Percentiles rank a stretch among this genome's conserved stretches.
Evolutionary conservation across 2,113 vertebrate species (phyloP).

Genomic region (Sclerurus mexicanus): DNA sequence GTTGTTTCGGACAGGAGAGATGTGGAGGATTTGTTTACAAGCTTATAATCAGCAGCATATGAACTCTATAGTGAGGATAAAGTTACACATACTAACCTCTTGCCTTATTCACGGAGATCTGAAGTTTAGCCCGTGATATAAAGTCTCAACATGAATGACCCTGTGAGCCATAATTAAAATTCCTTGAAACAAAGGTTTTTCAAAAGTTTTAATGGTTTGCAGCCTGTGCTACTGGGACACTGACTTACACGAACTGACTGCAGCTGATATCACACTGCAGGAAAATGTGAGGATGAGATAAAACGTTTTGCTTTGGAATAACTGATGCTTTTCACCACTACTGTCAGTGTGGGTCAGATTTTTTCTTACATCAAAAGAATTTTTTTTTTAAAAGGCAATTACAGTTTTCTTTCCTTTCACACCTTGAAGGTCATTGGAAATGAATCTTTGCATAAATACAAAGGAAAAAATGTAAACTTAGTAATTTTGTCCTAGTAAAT

Average conservation of each 20-base stretch:
- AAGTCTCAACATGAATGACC: slow-evolving; percentile 52
- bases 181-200: slow-evolving; percentile 27
- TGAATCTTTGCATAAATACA: not conserved
- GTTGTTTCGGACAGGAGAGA: not conserved
- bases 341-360: not conserved
- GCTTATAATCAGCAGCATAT: slow-evolving; percentile 61
- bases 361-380: not conserved
- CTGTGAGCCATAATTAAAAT: slow-evolving; percentile 53
- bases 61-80: slow-evolving; percentile 11
- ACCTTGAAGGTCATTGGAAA: not conserved
- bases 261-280: not conserved
- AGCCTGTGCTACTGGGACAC: not conserved
- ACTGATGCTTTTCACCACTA: not conserved
- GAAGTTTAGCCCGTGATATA: slow-evolving; percentile 34
- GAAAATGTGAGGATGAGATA: not conserved
- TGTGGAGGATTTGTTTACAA: slow-evolving; percentile 47
- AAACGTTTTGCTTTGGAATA: not conserved
- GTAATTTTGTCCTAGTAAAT: not conserved
- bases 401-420: not conserved
- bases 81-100: slow-evolving; percentile 50
- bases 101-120: slow-evolving; percentile 45
- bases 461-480: not conserved
- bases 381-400: not conserved
- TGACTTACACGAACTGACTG: not conserved
- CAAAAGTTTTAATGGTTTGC: slow-evolving; percentile 35